A percentile compares a stretch with the other conserved stretches of the same genome.
These are phyloP conservation scores for Reinhardtius hippoglossoides DNA, from an alignment of 2,113 vertebrate species.

Conservation along the genomic window DNA sequence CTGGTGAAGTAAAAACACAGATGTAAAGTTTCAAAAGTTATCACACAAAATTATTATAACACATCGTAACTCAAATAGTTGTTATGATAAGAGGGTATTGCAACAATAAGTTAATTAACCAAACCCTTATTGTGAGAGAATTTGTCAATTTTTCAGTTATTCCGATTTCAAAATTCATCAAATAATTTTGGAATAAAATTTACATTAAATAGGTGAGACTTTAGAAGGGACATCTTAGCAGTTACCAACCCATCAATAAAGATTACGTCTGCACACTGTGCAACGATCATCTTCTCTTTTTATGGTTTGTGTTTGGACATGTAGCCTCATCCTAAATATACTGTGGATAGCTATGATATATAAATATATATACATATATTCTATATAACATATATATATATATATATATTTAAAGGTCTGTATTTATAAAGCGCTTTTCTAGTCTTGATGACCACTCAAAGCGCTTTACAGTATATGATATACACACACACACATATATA, in stretches of 20 bases:
- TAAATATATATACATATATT: background rate
- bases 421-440: too few species aligned
- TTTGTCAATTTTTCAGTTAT: background rate
- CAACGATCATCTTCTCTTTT: background rate
- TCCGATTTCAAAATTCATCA: background rate
- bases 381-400: constrained; percentile 2
- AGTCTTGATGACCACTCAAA: too few species aligned
- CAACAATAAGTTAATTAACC: constrained; percentile 34
- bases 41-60: constrained; percentile 32
- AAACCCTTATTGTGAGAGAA: constrained; percentile 51
- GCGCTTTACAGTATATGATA: too few species aligned
- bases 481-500: too few species aligned
- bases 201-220: constrained; percentile 15
- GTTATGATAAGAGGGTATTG: constrained; percentile 47
- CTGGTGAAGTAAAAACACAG: constrained; percentile 37
- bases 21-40: constrained; percentile 34
- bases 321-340: too few species aligned
- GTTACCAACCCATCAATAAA: background rate
- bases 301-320: too few species aligned
- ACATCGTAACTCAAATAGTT: constrained; percentile 26
- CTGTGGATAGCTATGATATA: background rate
- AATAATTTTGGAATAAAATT: background rate
- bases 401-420: background rate
- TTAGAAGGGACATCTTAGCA: background rate
- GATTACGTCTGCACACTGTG: background rate